Percentiles rank a stretch among this genome's conserved stretches.
These are phyloP conservation scores for Percina caprodes DNA, from an alignment of 2,113 vertebrate species.

Conservation along the genomic window DNA sequence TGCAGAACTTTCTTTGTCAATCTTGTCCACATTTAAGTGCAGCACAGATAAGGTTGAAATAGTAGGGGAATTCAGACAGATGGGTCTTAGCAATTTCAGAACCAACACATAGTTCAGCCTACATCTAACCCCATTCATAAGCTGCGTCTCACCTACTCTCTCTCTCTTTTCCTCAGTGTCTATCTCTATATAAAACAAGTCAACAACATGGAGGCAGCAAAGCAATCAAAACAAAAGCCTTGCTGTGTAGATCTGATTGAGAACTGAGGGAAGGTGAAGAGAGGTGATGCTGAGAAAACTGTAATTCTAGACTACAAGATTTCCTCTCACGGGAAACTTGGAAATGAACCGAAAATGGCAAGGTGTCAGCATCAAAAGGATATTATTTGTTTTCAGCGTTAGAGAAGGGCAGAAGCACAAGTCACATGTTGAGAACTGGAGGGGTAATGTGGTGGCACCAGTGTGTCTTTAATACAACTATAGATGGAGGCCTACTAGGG, in stretches of 20 bases:
- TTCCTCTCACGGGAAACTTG: slow-evolving; percentile 30
- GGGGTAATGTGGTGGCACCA: slow-evolving; percentile 20
- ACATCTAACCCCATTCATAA: slow-evolving; percentile 45
- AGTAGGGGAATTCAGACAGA: slow-evolving; percentile 45
- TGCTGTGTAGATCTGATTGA: slow-evolving; percentile 54
- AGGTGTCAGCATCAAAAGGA: slow-evolving; percentile 46
- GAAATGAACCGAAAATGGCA: slow-evolving; percentile 50
- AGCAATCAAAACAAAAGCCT: slow-evolving; percentile 66
- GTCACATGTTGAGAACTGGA: slow-evolving; percentile 8
- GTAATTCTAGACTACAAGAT: slow-evolving; percentile 40
- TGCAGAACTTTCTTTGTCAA: slow-evolving; percentile 51
- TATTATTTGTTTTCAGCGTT: slow-evolving; percentile 57
- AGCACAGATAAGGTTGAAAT: slow-evolving; percentile 41
- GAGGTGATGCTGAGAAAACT: slow-evolving; percentile 50
- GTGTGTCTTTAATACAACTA: slow-evolving; percentile 18
- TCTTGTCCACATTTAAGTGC: slow-evolving; percentile 38
- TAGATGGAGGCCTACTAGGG: slow-evolving; percentile 7
- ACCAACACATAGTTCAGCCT: slow-evolving; percentile 34
- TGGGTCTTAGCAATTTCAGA: slow-evolving; percentile 47
- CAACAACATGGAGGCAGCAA: slow-evolving; percentile 49
- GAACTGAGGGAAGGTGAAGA: slow-evolving; percentile 37
- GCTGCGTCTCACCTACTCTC: slow-evolving; percentile 38
- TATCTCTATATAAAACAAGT: slow-evolving; percentile 56
- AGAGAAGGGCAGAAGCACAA: slow-evolving; percentile 32
- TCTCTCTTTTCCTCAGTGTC: slow-evolving; percentile 18